phyloP scores from a whole-genome alignment of 2,888 invertebrate species.

The Agrotis segetum region DNA sequence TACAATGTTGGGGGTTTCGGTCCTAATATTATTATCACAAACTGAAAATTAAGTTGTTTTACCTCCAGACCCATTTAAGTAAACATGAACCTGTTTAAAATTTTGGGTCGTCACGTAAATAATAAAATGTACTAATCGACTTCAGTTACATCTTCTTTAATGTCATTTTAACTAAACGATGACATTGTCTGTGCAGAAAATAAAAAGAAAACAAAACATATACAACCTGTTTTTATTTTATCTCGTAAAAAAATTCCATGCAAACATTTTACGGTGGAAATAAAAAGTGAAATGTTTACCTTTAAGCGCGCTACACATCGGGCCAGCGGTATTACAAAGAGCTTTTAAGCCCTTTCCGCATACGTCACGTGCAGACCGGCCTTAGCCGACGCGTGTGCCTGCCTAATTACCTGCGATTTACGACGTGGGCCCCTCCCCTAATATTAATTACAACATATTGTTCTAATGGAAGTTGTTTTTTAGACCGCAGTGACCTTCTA shows the following conservation, averaged over 20 bases:
- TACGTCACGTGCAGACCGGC: constrained; percentile 78
- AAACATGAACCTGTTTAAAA: constrained; percentile 41
- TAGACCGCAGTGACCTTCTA: constrained; percentile 58
- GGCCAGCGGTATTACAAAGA: constrained; percentile 73
- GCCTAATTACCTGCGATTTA: constrained; percentile 87
- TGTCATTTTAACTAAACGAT: constrained; percentile 49
- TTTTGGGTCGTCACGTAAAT: constrained; percentile 55
- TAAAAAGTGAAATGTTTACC: constrained; percentile 73
- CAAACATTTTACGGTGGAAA: constrained; percentile 61
- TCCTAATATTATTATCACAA: constrained; percentile 32
- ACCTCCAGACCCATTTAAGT: constrained; percentile 19
- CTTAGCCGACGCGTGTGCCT: constrained; percentile 68
- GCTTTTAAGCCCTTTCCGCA: constrained; percentile 79
- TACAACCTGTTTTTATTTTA: constrained; percentile 59
- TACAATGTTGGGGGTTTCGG: constrained; percentile 20
- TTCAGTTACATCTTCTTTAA: background rate
- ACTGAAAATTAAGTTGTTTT: constrained; percentile 33
- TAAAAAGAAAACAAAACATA: constrained; percentile 59
- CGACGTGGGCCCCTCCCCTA: constrained; percentile 73
- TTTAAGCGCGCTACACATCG: constrained; percentile 70
- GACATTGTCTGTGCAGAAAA: constrained; percentile 55
- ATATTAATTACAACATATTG: constrained; percentile 82
- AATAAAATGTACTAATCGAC: constrained; percentile 19
- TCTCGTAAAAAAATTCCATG: constrained; percentile 59
- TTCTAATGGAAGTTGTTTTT: constrained; percentile 71